Evolutionary conservation across 2,888 invertebrate species (phyloP), one percentile per base, ranked within the genome.

Genomic region (Diplolepis rosae): DNA sequence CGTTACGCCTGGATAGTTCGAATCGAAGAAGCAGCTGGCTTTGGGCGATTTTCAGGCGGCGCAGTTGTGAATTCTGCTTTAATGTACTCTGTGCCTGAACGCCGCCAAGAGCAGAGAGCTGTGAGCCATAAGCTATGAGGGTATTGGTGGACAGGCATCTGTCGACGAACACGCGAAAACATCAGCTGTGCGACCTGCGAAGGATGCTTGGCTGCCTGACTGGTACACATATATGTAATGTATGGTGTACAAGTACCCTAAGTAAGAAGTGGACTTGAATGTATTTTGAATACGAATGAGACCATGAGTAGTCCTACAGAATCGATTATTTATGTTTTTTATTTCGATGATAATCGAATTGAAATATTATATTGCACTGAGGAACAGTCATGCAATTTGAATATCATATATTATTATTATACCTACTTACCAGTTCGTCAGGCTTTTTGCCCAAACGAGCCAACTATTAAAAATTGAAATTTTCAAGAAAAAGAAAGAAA

Each of bases 151-250:
- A 50, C 61, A 75, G 79, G 83, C 85, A 84, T 84, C 85, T 85
- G 85, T 83, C 82, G 81, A 71, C 66, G 74, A 77, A 80, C 81
- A 80, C 81, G 83, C 85, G 83, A 85, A 85, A 84, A 83, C 82
- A 84, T 83, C 84, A 85, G 84, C 84, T 84, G 83, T 81, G 78
- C 78, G 77, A 79, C 69, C 77, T 78, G 81, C 74, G 67, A 61
- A 73, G 75, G 74, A 77, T 73, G 75, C 65, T 75, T 73, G 74
- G 65, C 65, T 66, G 66, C 28, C 52, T 68, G 30, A 28, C 51
- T 32, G 54, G 11, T 50, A 50, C 50, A 9, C 13, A 50, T 30
- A 9, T 54, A 54, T 7, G 13, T 54, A 54, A 18, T 54, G 15
- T 54, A 9, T 54, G 30, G 30, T 30, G 30, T 54, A 15, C 52